Base-by-base conservation (phyloP, 1,140 invertebrate species). In the Cardiocondyla obscurior region DNA sequence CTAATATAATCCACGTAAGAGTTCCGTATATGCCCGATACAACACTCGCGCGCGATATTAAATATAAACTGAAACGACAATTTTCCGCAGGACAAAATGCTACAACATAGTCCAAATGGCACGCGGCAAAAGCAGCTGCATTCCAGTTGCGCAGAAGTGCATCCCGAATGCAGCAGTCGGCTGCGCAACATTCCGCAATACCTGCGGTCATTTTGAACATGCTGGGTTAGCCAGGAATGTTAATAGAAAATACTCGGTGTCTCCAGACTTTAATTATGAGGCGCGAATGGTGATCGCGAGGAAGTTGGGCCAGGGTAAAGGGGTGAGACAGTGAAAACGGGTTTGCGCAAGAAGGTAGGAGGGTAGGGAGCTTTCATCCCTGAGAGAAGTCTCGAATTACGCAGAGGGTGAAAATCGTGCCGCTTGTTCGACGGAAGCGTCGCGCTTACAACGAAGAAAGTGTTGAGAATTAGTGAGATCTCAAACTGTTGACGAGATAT, bases 161-260 rank as follows among this genome's bases (percentile, higher is more conserved):
- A 79, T 82, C 85, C 44, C 42, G 46, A 22, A 83, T 73, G 51
- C 69, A 53, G 62, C 77, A 70, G 85, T 65, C 70, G 69, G 64
- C 36, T 74, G 60, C 65, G 62, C 86, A 88, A 88, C 86, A 88
- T 85, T 88, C 88, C 86, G 82, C 87, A 85, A 91, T 89, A 87
- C 88, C 86, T 86, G 84, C 90, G 91, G 90, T 92, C 90, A 92
- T 93, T 92, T 92, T 88, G 86, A 87, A 85, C 86, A 86, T 73
- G 89, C 81, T 89, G 87, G 92, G 90, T 92, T 93, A 92, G 90
- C 91, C 89, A 91, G 89, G 92, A 92, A 93, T 93, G 91, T 92
- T 93, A 92, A 92, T 93, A 92, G 92, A 92, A 93, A 93, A 93
- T 93, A 89, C 90, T 92, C 91, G 86, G 83, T 89, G 90, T 90